These are phyloP conservation scores for Drosophila niveifrons DNA, from an alignment of 2,888 invertebrate genomes.

Conservation along the genomic window DNA sequence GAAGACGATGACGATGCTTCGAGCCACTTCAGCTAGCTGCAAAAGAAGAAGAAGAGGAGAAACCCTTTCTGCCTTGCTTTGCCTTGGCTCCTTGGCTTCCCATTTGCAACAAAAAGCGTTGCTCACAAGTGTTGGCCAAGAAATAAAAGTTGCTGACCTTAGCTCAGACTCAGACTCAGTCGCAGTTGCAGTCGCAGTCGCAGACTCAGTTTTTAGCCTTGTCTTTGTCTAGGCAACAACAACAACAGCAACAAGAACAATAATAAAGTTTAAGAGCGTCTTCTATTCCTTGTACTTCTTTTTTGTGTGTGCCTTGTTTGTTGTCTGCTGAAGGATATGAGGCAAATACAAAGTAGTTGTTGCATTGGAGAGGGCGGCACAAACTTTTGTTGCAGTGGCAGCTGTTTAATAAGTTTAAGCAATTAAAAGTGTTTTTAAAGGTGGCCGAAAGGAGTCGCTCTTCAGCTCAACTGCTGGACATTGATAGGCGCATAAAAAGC, in stretches of 20 bases:
- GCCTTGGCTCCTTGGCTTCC: slow-evolving; percentile 48
- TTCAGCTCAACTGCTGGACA: slow-evolving; percentile 50
- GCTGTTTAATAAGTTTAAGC: slow-evolving; percentile 79
- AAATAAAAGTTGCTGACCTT: slow-evolving; percentile 81
- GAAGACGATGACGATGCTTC: slow-evolving; percentile 51
- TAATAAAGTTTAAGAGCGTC: slow-evolving; percentile 56
- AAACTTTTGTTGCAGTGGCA: slow-evolving; percentile 66
- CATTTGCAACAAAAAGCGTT: slow-evolving; percentile 64
- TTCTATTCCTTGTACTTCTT: slow-evolving; percentile 32
- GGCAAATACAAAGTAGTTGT: slow-evolving; percentile 66
- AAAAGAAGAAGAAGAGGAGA: slow-evolving; percentile 11
- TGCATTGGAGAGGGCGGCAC: slow-evolving; percentile 14
- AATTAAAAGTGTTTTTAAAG: slow-evolving; percentile 76
- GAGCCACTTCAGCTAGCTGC: slow-evolving; percentile 57
- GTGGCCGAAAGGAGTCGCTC: slow-evolving; percentile 28
- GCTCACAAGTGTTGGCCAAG: slow-evolving; percentile 79
- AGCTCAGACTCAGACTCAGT: slow-evolving; percentile 56
- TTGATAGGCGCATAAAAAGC: slow-evolving; percentile 73
- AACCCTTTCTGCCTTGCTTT: slow-evolving; percentile 6
- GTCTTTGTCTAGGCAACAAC: slow-evolving; percentile 75
- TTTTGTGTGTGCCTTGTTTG: slow-evolving; percentile 6
- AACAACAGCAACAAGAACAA: slow-evolving; percentile 36
- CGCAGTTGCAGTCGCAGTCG: slow-evolving; percentile 33
- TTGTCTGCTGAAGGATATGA: slow-evolving; percentile 61
- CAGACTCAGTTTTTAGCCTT: slow-evolving; percentile 29